A percentile compares a stretch with the other conserved stretches of the same genome.
These are phyloP conservation scores for Metallyticus violacea DNA, from an alignment of 2,888 invertebrate species.

Conservation along the genomic window DNA sequence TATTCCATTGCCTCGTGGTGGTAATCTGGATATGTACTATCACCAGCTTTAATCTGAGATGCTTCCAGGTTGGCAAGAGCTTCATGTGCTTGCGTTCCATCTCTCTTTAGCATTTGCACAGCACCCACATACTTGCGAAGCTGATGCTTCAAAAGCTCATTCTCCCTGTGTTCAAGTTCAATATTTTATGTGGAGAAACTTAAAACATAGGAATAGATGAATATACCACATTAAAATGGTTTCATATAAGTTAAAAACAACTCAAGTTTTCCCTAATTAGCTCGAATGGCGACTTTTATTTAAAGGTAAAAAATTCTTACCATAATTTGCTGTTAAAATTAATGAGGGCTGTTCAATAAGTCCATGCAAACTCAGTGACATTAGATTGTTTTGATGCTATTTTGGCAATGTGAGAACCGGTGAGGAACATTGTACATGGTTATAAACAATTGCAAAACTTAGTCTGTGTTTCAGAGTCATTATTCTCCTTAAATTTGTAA, in stretches of 20 bases:
- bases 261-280: too few relatives aligned
- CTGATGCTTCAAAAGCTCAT: conserved; percentile 79
- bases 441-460: too few relatives aligned
- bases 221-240: neutral
- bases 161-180: conserved; percentile 63
- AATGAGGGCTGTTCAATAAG: too few relatives aligned
- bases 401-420: too few relatives aligned
- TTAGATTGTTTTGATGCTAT: too few relatives aligned
- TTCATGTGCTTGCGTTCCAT: conserved; percentile 47
- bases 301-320: too few relatives aligned
- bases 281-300: too few relatives aligned
- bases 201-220: neutral
- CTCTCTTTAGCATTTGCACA: conserved; percentile 75
- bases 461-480: too few relatives aligned
- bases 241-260: neutral
- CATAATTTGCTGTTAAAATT: too few relatives aligned
- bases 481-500: too few relatives aligned
- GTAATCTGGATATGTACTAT: conserved; percentile 46
- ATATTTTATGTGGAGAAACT: neutral
- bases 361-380: too few relatives aligned
- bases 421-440: too few relatives aligned
- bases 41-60: conserved; percentile 28
- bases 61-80: conserved; percentile 43
- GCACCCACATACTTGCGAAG: conserved; percentile 82
- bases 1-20: conserved; percentile 74